These are phyloP conservation scores for Apogon hyalosoma DNA, from an alignment of 2,797 vertebrate species.

Conservation along the genomic window DNA sequence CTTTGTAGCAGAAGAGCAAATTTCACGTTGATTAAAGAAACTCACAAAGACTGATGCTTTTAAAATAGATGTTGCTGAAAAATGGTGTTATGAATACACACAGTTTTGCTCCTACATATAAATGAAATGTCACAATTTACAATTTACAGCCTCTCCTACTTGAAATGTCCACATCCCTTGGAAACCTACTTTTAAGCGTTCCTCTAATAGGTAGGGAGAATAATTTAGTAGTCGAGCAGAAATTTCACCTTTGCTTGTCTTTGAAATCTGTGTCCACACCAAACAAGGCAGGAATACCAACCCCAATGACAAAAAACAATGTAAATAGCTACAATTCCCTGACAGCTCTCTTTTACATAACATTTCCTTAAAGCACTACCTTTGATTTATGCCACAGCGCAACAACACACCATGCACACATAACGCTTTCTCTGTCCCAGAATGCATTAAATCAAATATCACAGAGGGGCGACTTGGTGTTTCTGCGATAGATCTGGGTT, in stretches of 20 bases:
- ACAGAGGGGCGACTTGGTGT: slow-evolving; percentile 72
- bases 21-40: slow-evolving; percentile 40
- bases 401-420: slow-evolving; percentile 44
- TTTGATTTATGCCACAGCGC: slow-evolving; percentile 59
- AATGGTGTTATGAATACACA: slow-evolving; percentile 21
- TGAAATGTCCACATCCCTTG: too few species aligned
- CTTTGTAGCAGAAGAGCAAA: slow-evolving; percentile 21
- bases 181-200: too few species aligned
- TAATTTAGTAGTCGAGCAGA: background rate
- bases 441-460: slow-evolving; percentile 80
- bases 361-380: slow-evolving; percentile 42
- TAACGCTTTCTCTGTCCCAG: slow-evolving; percentile 57
- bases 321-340: slow-evolving; percentile 22
- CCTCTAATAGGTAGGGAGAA: background rate
- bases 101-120: slow-evolving; percentile 10
- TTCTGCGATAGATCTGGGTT: slow-evolving; percentile 75
- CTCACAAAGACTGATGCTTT: slow-evolving; percentile 15
- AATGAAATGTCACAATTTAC: background rate
- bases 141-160: too few species aligned
- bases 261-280: slow-evolving; percentile 21
- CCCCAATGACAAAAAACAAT: slow-evolving; percentile 23
- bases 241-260: background rate
- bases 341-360: slow-evolving; percentile 19
- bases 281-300: slow-evolving; percentile 18
- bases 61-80: slow-evolving; percentile 1